phyloP scores from a whole-genome alignment of 2,888 invertebrate genomes.

The Tenthredo livida region DNA sequence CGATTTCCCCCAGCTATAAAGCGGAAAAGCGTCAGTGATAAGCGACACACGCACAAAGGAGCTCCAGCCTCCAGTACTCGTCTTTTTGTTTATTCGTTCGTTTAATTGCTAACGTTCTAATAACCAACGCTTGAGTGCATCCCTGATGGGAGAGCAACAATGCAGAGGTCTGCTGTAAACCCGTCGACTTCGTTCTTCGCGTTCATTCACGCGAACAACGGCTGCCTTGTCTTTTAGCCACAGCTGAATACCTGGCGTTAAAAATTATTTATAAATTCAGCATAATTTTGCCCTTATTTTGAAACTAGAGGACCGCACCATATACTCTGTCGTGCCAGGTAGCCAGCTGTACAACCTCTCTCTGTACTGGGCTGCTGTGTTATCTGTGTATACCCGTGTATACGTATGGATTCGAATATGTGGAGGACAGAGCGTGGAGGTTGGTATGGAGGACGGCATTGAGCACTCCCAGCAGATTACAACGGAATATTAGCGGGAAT shows the following conservation, averaged over 20 bases:
- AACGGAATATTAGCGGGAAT: constrained; percentile 51
- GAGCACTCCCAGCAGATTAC: constrained; percentile 50
- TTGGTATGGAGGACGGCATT: constrained; percentile 35
- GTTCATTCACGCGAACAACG: constrained; percentile 12
- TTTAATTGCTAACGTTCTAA: constrained; percentile 29
- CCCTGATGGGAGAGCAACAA: background rate
- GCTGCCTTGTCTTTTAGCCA: background rate
- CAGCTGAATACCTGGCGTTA: constrained; percentile 11
- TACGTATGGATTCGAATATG: constrained; percentile 12
- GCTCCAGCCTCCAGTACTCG: background rate
- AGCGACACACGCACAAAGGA: constrained; percentile 34
- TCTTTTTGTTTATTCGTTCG: constrained; percentile 12
- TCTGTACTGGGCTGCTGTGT: background rate
- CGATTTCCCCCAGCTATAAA: constrained; percentile 29
- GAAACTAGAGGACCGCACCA: constrained; percentile 14
- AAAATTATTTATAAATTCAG: constrained; percentile 33
- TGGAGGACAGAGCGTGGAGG: constrained; percentile 4
- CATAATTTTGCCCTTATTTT: constrained; percentile 15
- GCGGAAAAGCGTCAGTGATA: constrained; percentile 26
- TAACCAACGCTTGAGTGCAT: constrained; percentile 26
- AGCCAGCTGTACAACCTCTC: constrained; percentile 7
- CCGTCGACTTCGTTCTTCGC: background rate
- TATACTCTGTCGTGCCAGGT: background rate
- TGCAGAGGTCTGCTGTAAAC: background rate
- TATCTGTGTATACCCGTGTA: background rate